phyloP scores from a whole-genome alignment of 2,113 vertebrate genomes.

The Lagopus muta region DNA sequence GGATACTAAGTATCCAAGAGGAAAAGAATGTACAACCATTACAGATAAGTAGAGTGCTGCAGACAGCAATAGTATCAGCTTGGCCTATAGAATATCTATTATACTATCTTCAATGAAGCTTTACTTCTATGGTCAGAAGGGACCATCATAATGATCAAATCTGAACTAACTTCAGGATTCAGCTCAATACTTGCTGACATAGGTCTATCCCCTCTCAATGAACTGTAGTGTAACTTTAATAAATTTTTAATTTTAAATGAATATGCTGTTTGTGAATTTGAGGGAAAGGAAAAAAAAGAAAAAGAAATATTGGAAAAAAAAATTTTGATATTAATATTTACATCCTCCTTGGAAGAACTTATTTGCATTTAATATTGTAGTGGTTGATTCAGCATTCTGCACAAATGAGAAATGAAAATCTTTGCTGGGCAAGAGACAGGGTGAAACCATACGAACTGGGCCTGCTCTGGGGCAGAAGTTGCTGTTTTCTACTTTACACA shows the following conservation, averaged over 20 bases:
- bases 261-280: not conserved
- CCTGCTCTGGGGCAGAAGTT: not conserved
- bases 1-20: slow-evolving; percentile 7
- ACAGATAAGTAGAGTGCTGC: not conserved
- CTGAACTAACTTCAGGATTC: not conserved
- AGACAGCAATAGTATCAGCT: not conserved
- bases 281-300: not conserved
- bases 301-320: not conserved
- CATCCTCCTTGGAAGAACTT: not conserved
- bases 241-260: not conserved
- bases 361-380: not conserved
- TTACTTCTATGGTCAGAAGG: not conserved
- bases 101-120: not conserved
- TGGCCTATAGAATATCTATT: not conserved
- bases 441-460: not conserved
- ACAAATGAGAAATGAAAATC: not conserved
- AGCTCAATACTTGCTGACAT: not conserved
- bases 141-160: not conserved
- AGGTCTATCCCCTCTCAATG: not conserved
- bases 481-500: not conserved
- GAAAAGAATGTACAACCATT: slow-evolving; percentile 14
- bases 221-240: not conserved
- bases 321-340: not conserved
- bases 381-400: not conserved
- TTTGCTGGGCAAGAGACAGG: not conserved